These are phyloP conservation scores for Aphaenogaster ashmeadi DNA, from an alignment of 1,140 invertebrate species.

Conservation along the genomic window DNA sequence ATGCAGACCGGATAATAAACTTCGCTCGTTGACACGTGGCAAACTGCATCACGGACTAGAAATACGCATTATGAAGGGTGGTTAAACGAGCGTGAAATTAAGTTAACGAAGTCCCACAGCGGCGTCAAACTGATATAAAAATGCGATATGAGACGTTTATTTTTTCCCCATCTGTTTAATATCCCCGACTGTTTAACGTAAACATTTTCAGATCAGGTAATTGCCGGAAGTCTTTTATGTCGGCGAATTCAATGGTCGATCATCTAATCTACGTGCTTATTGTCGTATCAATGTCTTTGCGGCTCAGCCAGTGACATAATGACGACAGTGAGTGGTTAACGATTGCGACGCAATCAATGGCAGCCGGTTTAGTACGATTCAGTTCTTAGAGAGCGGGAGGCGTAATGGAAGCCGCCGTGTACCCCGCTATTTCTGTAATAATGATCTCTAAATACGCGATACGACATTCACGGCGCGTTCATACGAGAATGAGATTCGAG, in stretches of 20 bases:
- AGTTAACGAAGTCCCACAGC: not conserved
- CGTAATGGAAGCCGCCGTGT: constrained; percentile 18
- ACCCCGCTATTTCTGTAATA: constrained; percentile 76
- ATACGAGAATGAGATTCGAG: constrained; percentile 18
- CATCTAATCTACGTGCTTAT: constrained; percentile 5
- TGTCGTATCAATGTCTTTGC: constrained; percentile 6
- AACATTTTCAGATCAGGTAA: not conserved
- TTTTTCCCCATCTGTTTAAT: constrained; percentile 6
- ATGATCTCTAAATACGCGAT: constrained; percentile 37
- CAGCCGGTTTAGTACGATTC: constrained; percentile 64
- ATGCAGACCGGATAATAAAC: not conserved
- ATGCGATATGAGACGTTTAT: not conserved
- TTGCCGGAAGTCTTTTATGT: not conserved
- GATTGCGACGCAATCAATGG: constrained; percentile 46
- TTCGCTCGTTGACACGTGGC: not conserved
- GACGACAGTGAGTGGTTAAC: constrained; percentile 8
- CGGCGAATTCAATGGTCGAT: not conserved
- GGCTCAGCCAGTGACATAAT: not conserved
- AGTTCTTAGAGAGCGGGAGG: constrained; percentile 55
- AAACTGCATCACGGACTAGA: constrained; percentile 26
- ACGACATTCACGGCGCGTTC: constrained; percentile 51
- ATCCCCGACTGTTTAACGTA: not conserved
- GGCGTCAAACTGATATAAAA: not conserved
- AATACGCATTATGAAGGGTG: constrained; percentile 2
- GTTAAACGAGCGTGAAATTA: constrained; percentile 38